Base-by-base conservation (phyloP, 2,888 invertebrate species). In the Priocnemis perturbator region DNA sequence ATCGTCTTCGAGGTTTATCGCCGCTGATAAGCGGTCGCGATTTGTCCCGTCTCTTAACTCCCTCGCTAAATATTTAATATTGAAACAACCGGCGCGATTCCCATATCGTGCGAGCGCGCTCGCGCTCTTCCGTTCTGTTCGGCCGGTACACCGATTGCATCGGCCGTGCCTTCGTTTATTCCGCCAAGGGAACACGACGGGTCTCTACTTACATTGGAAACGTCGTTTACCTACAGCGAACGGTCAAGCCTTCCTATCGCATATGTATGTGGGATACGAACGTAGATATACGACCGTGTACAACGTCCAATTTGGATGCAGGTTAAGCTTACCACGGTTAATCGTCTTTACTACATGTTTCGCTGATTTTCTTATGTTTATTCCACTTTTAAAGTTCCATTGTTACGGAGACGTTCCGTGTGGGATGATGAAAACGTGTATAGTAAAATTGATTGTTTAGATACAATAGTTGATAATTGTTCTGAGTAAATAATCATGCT, bases 61-160 rank as follows among this genome's bases (percentile, higher is more conserved):
- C 55, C 60, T 74, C 67, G 74, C 76, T 73, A 82, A 82, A 82
- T 76, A 81, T 81, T 83, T 76, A 74, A 81, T 81, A 80, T 78
- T 64, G 67, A 73, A 77, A 67, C 57, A 76, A 73, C 14, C 66
- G 58, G 23, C 44, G n/a, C 53, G 2, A 21, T 30, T 20, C 20
- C 20, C 23, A 20, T 17, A 20, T 23, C 45, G 48, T 44, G 26
- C 60, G 50, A 53, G 37, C 48, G 21, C 52, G 60, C 64, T 52
- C 53, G 59, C 55, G 23, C 17, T 23, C 2, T 26, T 26, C 26
- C 5, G 26, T 26, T 26, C 26, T 17, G 44, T 52, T 19, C 55
- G 62, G 57, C 23, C 44, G 19, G 26, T 26, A 60, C 30, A 57
- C 58, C 71, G 68, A 79, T 79, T 67, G 73, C 66, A 74, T 78